Evolutionary conservation across 2,113 vertebrate species (phyloP).

Genomic region (Platycercus adscitus): DNA sequence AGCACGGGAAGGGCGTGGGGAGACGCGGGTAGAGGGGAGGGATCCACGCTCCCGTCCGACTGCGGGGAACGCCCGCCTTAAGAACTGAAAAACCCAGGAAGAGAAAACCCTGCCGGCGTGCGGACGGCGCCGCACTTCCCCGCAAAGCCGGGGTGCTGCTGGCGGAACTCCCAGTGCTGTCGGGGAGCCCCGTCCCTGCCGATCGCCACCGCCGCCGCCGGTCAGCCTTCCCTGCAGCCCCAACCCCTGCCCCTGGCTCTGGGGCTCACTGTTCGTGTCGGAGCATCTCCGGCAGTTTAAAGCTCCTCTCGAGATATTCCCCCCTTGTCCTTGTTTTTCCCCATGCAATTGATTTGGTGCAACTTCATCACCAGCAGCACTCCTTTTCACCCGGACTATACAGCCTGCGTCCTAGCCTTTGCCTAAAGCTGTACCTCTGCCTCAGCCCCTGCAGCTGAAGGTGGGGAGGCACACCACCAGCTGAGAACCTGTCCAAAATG

Average conservation of each 20-base stretch:
- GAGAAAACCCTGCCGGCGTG: accelerated
- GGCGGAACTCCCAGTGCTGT: too few relatives aligned
- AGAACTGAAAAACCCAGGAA: not conserved
- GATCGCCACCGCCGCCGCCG: too few relatives aligned
- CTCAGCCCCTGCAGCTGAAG: not conserved
- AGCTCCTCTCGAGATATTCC: not conserved
- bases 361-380: not conserved
- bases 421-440: not conserved
- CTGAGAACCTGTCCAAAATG: not conserved
- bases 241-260: not conserved
- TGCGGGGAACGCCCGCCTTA: not conserved
- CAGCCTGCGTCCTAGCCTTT: too few relatives aligned
- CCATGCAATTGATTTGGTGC: not conserved
- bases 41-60: not conserved
- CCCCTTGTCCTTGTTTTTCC: not conserved
- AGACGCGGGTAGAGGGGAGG: constrained; percentile 1
- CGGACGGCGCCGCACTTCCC: not conserved
- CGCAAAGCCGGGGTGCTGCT: not conserved
- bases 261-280: not conserved
- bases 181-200: not conserved
- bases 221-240: not conserved
- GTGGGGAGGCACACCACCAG: too few relatives aligned
- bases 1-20: not conserved
- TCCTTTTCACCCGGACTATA: too few relatives aligned
- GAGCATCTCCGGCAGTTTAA: not conserved